Conservation (phyloP, 2,797 vertebrate species). For the Xyrichtys novacula region DNA sequence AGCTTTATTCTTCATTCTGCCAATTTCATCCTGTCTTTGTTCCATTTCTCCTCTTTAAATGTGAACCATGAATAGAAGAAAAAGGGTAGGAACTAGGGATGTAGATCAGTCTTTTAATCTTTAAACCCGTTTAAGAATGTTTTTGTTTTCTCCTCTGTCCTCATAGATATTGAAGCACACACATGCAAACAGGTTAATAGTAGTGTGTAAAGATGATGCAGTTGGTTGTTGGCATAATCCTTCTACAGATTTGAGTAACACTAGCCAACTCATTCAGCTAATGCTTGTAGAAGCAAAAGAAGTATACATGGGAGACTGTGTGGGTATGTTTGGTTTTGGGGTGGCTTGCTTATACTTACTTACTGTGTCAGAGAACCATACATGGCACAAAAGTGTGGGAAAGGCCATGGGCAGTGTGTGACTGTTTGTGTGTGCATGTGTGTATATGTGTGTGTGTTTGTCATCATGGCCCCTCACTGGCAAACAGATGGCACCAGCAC, state of each 20-base stretch:
- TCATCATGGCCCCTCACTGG: conserved; percentile 68
- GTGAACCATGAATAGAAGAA: neutral
- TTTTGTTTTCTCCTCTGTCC: neutral
- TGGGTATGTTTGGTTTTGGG: conserved; percentile 13
- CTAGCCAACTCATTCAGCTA: conserved; percentile 35
- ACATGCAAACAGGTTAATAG: neutral
- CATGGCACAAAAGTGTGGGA: conserved; percentile 35
- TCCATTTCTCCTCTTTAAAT: neutral
- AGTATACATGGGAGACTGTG: conserved; percentile 1
- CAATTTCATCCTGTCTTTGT: neutral
- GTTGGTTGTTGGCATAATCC: conserved; percentile 23
- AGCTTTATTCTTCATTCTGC: conserved; percentile 9
- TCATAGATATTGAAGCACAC: conserved; percentile 5
- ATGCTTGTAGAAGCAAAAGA: too few relatives aligned
- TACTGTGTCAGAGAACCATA: conserved; percentile 22
- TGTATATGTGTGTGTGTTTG: conserved; percentile 26
- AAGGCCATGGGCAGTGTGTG: conserved; percentile 27
- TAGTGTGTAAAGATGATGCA: conserved; percentile 16
- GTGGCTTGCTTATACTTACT: conserved; percentile 28
- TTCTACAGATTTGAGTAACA: conserved; percentile 39
- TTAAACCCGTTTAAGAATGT: neutral
- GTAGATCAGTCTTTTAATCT: neutral
- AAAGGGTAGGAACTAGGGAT: neutral
- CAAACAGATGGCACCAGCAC: conserved; percentile 77
- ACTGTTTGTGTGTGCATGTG: too few relatives aligned